Percentiles rank a stretch among this genome's conserved stretches.
These are phyloP conservation scores for Dasypus novemcinctus DNA, from an alignment of 2,113 vertebrate species.

Conservation along the genomic window DNA sequence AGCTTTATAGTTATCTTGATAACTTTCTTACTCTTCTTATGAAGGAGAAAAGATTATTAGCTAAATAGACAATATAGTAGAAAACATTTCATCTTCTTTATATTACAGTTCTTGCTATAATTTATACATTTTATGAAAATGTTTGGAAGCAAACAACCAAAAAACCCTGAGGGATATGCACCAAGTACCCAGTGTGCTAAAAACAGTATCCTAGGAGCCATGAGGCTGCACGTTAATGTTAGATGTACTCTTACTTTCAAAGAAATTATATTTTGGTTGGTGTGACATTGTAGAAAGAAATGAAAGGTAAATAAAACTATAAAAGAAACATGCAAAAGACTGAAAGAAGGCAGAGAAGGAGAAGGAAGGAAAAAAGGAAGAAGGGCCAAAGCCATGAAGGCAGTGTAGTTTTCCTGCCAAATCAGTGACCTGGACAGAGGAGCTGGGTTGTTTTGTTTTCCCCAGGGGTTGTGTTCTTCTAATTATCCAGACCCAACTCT, in stretches of 20 bases:
- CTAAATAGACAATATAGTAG: background rate
- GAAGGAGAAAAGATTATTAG: background rate
- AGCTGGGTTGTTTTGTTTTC: background rate
- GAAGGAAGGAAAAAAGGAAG: background rate
- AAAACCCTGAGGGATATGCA: background rate
- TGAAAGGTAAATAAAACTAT: background rate
- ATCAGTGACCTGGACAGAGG: background rate
- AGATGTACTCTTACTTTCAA: background rate
- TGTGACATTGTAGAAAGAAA: background rate
- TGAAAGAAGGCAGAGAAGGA: background rate
- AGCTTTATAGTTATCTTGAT: background rate
- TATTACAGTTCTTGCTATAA: background rate
- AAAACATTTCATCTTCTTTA: background rate
- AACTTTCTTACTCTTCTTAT: background rate
- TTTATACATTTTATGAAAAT: background rate
- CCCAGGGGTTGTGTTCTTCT: background rate
- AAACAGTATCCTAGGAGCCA: rapidly evolving
- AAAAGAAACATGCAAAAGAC: background rate
- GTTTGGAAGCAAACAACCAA: background rate
- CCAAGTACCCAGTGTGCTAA: background rate
- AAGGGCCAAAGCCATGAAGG: background rate
- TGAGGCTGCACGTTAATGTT: background rate
- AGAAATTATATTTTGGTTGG: background rate
- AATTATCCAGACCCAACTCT: background rate
- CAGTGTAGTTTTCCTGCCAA: background rate